Base-by-base conservation (phyloP, 2,113 vertebrate genomes). In the Mus spicilegus region DNA sequence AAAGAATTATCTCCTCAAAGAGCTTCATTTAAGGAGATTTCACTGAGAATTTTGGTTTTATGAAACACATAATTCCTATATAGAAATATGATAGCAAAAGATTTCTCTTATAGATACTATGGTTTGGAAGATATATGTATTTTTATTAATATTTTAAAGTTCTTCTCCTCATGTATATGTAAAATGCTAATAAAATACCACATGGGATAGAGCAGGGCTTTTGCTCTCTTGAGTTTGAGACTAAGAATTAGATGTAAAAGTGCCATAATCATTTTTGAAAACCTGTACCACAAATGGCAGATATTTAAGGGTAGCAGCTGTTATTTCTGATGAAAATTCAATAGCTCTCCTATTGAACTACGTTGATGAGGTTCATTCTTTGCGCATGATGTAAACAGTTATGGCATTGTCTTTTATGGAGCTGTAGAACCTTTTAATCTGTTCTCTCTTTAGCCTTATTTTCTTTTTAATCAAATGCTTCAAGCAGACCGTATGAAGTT, bases 191-290 rank as follows among this genome's bases (percentile, higher is more conserved):
- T 54, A 16, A 67, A 36, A n/a, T 46, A 69, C 87, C 76, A 90
- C 8, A 26, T 0, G 33, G 54, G 33, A 65, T 28, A 46, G 36
- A 93, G 67, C 49, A 70, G 58, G 42, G 12, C 61, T 39, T 73
- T 20, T 8, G 42, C 11, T 12, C 2, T 54, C 69, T 80, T 51
- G 22, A 58, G 22, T 77, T 75, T 89, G 36, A 6, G 19, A 36
- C 73, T 49, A 77, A 96, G 65, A 69, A 67, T 90, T 51, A 85
- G 42, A 93, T 58, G 58, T 77, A 63, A 24, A 61, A 46, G 61
- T 75, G n/a, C 80, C 51, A 17, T 86, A 49, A 49, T 87, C 76
- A 14, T 87, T 33, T 91, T 30, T 93, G 65, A 46, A 94, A 95
- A n/a, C 70, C 22, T 58, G 2, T 84, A 16, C 42, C 61, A 73